Percentiles rank a stretch among this genome's conserved stretches.
Conservation (phyloP, 2,797 vertebrate genomes). For the Phataginus tetradactyla region DNA sequence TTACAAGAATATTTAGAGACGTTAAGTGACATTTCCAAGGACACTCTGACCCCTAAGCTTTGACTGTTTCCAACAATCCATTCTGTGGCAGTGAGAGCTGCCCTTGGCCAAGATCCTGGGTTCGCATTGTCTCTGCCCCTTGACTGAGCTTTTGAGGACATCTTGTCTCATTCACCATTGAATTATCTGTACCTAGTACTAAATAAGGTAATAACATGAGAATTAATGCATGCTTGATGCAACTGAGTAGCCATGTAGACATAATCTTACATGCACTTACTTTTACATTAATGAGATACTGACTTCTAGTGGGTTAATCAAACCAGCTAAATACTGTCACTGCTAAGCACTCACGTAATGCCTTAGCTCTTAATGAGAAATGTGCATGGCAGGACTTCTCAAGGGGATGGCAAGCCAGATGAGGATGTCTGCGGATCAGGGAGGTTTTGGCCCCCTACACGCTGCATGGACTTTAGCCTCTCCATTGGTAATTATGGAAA, state of each 20-base stretch:
- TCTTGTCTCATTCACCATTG: slow-evolving; percentile 24
- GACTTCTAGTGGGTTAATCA: slow-evolving; percentile 45
- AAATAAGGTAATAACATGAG: not conserved
- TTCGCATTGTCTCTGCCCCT: slow-evolving; percentile 53
- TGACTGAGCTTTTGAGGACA: slow-evolving; percentile 50
- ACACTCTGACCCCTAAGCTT: not conserved
- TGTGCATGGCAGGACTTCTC: not conserved
- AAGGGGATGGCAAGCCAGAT: not conserved
- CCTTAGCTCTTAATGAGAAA: slow-evolving; percentile 16
- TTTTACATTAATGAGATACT: slow-evolving; percentile 51
- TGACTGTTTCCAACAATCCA: not conserved
- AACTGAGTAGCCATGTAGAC: not conserved
- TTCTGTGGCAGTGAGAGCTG: not conserved
- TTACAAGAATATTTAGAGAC: not conserved
- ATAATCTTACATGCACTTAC: slow-evolving; percentile 7
- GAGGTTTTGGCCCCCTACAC: not conserved
- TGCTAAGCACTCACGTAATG: not conserved
- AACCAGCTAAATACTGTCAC: not conserved
- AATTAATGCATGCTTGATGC: not conserved
- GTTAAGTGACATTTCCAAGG: not conserved
- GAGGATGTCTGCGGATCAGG: not conserved
- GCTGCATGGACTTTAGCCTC: not conserved
- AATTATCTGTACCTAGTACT: slow-evolving; percentile 49
- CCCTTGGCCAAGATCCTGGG: not conserved
- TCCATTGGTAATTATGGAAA: not conserved